Evolutionary conservation across 1,140 invertebrate species (phyloP).

Genomic region (Octopus sinensis): DNA sequence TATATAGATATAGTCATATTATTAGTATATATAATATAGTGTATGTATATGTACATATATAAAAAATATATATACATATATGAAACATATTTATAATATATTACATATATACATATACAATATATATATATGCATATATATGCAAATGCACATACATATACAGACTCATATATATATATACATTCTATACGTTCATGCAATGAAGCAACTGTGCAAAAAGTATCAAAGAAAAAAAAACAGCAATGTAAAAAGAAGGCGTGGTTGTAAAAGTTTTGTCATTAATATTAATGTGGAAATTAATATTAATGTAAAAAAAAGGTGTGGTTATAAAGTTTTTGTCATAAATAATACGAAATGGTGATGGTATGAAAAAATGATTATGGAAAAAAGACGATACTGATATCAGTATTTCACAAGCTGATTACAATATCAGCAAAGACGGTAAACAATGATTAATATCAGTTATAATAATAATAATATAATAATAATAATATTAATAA

Average conservation of each 20-base stretch:
- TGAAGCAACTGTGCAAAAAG: background rate
- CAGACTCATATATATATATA: background rate
- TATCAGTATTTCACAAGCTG: too few species aligned
- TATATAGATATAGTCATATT: background rate
- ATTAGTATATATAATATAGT: background rate
- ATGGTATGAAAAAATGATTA: background rate
- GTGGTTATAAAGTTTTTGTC: background rate
- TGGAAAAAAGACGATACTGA: background rate
- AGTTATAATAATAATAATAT: too few species aligned
- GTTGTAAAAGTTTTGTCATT: background rate
- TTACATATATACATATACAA: background rate
- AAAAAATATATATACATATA: background rate
- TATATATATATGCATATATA: conserved; percentile 1
- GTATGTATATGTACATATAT: background rate
- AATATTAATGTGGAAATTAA: background rate
- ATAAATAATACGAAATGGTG: background rate
- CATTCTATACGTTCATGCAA: background rate
- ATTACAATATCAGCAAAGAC: too few species aligned
- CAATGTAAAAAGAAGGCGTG: background rate
- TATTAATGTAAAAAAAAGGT: background rate
- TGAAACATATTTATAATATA: background rate
- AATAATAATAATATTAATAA: too few species aligned
- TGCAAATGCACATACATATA: background rate
- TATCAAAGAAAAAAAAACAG: background rate
- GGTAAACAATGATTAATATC: too few species aligned